Conservation (phyloP, 1,140 invertebrate species). For the Pogonognathellus flavescens region DNA sequence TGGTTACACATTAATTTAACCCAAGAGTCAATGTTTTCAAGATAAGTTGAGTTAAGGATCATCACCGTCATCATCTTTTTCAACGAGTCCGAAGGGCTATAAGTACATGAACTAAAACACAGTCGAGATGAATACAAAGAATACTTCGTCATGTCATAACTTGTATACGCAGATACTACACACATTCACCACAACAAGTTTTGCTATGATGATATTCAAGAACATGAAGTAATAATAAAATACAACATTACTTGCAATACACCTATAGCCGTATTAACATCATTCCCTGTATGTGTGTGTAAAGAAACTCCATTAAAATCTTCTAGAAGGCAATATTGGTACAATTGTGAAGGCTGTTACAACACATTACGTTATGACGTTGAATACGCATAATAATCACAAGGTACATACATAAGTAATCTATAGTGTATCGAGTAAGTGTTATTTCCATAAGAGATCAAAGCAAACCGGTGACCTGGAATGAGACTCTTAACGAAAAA, state of each 20-base stretch:
- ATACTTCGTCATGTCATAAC: too few species aligned
- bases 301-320: not conserved
- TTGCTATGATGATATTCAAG: not conserved
- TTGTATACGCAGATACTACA: too few species aligned
- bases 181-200: too few species aligned
- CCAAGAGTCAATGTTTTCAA: conserved; percentile 37
- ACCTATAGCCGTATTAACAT: not conserved
- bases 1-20: conserved; percentile 33
- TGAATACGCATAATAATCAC: not conserved
- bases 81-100: not conserved
- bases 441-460: conserved; percentile 58
- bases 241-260: not conserved
- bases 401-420: not conserved
- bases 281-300: not conserved
- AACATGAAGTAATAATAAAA: not conserved
- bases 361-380: not conserved
- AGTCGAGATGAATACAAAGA: not conserved
- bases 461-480: conserved; percentile 61
- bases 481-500: conserved; percentile 54
- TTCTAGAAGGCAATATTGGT: not conserved
- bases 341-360: not conserved
- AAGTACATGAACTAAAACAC: not conserved
- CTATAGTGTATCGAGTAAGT: not conserved
- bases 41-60: conserved; percentile 32
- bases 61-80: conserved; percentile 33